Conservation (phyloP, 2,113 vertebrate species). For the Galeopterus variegatus region DNA sequence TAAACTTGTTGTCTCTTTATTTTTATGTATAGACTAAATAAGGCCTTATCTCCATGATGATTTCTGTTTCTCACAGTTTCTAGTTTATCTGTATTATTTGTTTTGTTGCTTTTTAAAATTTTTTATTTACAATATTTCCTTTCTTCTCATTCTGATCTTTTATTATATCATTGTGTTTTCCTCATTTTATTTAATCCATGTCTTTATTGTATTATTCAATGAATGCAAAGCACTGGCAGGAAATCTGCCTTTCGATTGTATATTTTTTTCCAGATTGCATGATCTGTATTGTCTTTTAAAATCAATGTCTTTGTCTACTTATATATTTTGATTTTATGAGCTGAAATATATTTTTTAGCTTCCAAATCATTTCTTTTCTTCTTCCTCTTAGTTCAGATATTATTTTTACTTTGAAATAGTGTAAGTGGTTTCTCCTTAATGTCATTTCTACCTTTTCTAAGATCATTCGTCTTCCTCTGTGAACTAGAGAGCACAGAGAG, state of each 20-base stretch:
- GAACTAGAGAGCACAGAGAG: not conserved
- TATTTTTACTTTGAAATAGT: not conserved
- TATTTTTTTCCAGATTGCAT: not conserved
- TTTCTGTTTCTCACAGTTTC: not conserved
- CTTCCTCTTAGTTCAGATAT: not conserved
- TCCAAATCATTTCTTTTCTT: not conserved
- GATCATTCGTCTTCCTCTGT: not conserved
- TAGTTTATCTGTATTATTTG: not conserved
- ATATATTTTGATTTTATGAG: not conserved
- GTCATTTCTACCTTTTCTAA: not conserved
- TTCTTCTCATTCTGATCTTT: not conserved
- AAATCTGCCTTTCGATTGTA: not conserved
- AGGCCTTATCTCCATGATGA: not conserved
- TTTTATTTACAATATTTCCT: not conserved
- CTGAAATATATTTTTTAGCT: not conserved
- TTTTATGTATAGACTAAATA: slow-evolving; percentile 15
- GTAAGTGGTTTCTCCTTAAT: not conserved
- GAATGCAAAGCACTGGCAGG: not conserved
- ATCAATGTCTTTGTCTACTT: not conserved
- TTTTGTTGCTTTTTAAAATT: not conserved
- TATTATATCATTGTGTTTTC: not conserved
- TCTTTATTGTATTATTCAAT: not conserved
- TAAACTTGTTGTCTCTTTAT: not conserved
- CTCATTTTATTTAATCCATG: not conserved
- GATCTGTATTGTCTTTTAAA: not conserved